Evolutionary conservation across 2,888 invertebrate species (phyloP).

Genomic region (Neria commutata): DNA sequence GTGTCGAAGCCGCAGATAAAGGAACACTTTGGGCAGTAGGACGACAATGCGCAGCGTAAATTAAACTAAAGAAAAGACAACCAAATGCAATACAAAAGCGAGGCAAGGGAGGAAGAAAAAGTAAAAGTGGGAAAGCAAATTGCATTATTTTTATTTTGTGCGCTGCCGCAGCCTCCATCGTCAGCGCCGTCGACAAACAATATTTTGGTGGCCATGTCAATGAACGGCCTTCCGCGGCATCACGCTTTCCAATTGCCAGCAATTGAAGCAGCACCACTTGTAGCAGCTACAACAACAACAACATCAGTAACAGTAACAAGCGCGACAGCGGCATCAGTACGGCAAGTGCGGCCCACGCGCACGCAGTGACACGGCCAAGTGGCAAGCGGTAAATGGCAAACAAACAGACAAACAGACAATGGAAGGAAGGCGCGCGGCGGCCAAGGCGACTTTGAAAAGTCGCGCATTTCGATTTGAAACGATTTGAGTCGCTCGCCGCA

Average conservation of each 20-base stretch:
- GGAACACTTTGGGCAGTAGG: too few relatives aligned
- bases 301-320: conserved; percentile 5
- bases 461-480: conserved; percentile 14
- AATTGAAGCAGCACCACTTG: conserved; percentile 3
- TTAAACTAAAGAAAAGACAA: too few relatives aligned
- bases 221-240: conserved; percentile 37
- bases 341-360: conserved; percentile 20
- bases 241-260: conserved; percentile 20
- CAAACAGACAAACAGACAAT: background rate
- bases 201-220: conserved; percentile 31
- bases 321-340: conserved; percentile 2
- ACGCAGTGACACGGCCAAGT: background rate
- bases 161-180: too few relatives aligned
- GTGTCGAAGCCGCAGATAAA: too few relatives aligned
- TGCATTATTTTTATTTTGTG: too few relatives aligned
- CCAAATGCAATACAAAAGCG: too few relatives aligned
- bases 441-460: conserved; percentile 23
- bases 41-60: too few relatives aligned
- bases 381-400: conserved; percentile 1
- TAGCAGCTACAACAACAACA: conserved; percentile 5
- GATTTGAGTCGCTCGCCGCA: conserved; percentile 23
- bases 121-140: too few relatives aligned
- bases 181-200: too few relatives aligned
- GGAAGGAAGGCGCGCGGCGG: conserved; percentile 2
- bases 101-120: too few relatives aligned